These are phyloP conservation scores for Drosophila parabipectinata DNA, from an alignment of 1,140 invertebrate genomes.

Conservation along the genomic window DNA sequence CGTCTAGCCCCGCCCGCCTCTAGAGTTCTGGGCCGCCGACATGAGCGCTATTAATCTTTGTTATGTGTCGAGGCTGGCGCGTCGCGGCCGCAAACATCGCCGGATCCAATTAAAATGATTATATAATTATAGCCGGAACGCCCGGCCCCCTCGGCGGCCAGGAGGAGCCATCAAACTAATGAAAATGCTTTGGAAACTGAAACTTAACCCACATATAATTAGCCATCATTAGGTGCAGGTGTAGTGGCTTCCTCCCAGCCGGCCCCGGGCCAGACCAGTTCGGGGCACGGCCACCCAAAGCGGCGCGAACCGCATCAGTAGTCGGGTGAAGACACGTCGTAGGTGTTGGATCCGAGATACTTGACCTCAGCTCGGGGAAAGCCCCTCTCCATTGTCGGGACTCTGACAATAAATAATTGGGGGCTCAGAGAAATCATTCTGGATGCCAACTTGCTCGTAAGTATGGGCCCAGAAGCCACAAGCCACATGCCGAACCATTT, in stretches of 20 bases:
- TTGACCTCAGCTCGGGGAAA: slow-evolving; percentile 26
- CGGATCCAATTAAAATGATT: slow-evolving; percentile 74
- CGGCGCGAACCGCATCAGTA: not conserved
- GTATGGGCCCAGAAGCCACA: slow-evolving; percentile 23
- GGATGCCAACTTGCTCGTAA: slow-evolving; percentile 10
- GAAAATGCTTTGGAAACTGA: slow-evolving; percentile 55
- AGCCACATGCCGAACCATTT: slow-evolving; percentile 25
- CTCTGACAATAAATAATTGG: slow-evolving; percentile 26
- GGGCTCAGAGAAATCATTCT: slow-evolving; percentile 24
- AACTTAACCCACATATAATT: slow-evolving; percentile 77
- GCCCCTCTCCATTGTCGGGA: slow-evolving; percentile 18
- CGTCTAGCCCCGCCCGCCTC: slow-evolving; percentile 1
- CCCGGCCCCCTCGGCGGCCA: slow-evolving; percentile 11
- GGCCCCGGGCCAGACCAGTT: slow-evolving; percentile 14
- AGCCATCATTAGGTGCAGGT: slow-evolving; percentile 59
- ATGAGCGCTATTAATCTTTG: slow-evolving; percentile 70
- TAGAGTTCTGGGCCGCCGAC: slow-evolving; percentile 25
- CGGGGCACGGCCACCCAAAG: slow-evolving; percentile 30
- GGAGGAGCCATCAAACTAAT: slow-evolving; percentile 58
- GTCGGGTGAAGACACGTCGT: slow-evolving; percentile 8
- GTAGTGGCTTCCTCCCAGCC: slow-evolving; percentile 16
- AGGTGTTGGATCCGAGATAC: slow-evolving; percentile 28
- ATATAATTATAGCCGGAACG: slow-evolving; percentile 66
- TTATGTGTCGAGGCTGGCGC: slow-evolving; percentile 36
- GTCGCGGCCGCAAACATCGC: slow-evolving; percentile 36